Percentiles rank a stretch among this genome's conserved stretches.
These are phyloP conservation scores for Trigoniulus corallinus DNA, from an alignment of 1,140 invertebrate species.

Conservation along the genomic window DNA sequence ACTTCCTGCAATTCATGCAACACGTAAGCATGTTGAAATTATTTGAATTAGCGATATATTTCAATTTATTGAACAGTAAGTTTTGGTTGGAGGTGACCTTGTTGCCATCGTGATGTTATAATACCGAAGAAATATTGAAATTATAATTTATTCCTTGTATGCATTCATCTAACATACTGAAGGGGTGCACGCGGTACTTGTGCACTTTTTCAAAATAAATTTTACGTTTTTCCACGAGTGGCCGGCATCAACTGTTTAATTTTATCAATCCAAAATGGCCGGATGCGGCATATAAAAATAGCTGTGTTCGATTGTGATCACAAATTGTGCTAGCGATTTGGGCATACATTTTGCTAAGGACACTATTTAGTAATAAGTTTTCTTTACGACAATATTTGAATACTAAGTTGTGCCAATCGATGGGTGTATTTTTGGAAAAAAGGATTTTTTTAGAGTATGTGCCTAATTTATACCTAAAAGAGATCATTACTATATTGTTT, in stretches of 20 bases:
- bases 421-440: background rate
- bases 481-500: constrained; percentile 8
- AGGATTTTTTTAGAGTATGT: background rate
- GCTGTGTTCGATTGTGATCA: background rate
- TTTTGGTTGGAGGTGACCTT: background rate
- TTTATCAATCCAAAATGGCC: too few species aligned
- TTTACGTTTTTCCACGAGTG: background rate
- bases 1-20: constrained; percentile 31
- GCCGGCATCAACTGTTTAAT: too few species aligned
- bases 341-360: background rate
- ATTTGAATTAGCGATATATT: background rate
- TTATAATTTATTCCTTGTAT: background rate
- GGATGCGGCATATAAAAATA: too few species aligned
- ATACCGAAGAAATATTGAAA: background rate
- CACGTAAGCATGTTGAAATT: constrained; percentile 35
- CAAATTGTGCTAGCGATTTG: background rate
- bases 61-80: background rate
- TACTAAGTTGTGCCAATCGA: too few species aligned
- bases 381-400: background rate
- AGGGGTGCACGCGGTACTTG: background rate
- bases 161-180: background rate
- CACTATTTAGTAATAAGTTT: background rate
- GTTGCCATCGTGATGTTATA: background rate
- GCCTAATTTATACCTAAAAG: constrained; percentile 1
- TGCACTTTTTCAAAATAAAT: background rate